Percentiles rank a stretch among this genome's conserved stretches.
Evolutionary conservation across 2,888 invertebrate genomes (phyloP).

Genomic region (Perithous albicinctus): DNA sequence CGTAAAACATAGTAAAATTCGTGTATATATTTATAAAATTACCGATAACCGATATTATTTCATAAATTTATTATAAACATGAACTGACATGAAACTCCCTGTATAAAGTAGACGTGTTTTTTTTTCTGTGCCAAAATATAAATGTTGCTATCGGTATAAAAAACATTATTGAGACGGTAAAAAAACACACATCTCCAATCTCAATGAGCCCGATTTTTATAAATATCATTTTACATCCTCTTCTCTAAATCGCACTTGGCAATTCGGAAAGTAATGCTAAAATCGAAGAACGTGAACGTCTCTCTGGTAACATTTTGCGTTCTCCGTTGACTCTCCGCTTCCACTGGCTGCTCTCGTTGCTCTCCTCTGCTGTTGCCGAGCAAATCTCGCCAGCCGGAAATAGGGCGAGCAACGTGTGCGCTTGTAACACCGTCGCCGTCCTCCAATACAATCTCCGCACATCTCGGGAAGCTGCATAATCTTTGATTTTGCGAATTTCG

Average conservation of each 20-base stretch:
- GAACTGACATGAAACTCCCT: too few species aligned
- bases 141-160: too few species aligned
- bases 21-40: too few species aligned
- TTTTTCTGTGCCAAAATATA: too few species aligned
- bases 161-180: too few species aligned
- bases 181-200: too few species aligned
- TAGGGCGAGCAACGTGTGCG: slow-evolving; percentile 67
- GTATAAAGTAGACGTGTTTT: too few species aligned
- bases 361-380: slow-evolving; percentile 74
- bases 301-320: background rate
- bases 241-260: background rate
- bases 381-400: slow-evolving; percentile 75
- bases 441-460: slow-evolving; percentile 16
- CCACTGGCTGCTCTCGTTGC: slow-evolving; percentile 14
- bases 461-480: background rate
- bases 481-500: background rate
- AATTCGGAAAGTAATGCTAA: background rate
- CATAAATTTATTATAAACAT: too few species aligned
- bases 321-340: background rate
- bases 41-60: too few species aligned
- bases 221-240: background rate
- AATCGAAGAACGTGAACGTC: background rate
- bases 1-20: too few species aligned
- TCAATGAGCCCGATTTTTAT: background rate
- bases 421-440: slow-evolving; percentile 40